A percentile compares a stretch with the other conserved stretches of the same genome.
These are phyloP conservation scores for Drosophila austrosaltans DNA, from an alignment of 2,888 invertebrate species.

Conservation along the genomic window DNA sequence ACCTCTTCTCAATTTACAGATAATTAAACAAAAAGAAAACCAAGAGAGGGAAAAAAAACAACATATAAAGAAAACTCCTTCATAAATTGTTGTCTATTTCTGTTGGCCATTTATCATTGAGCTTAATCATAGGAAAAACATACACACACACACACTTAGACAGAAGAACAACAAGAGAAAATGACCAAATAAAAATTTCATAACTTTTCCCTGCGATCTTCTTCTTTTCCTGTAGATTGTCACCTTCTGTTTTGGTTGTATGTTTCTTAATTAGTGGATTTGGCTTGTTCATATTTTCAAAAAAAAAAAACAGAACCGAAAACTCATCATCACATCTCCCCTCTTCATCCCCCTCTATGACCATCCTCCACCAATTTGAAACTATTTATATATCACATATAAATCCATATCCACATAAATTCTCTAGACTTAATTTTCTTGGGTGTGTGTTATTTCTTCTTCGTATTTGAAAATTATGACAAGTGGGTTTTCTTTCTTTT, in stretches of 20 bases:
- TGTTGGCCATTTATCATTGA: constrained; percentile 48
- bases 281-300: constrained; percentile 53
- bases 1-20: constrained; percentile 56
- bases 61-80: constrained; percentile 6
- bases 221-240: constrained; percentile 53
- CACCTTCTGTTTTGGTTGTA: constrained; percentile 53
- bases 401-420: constrained; percentile 71
- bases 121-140: constrained; percentile 44
- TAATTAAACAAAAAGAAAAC: constrained; percentile 43
- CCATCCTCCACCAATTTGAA: constrained; percentile 8
- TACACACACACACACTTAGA: constrained; percentile 15
- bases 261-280: constrained; percentile 76
- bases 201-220: constrained; percentile 40
- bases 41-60: constrained; percentile 6
- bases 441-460: constrained; percentile 27
- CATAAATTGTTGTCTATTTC: constrained; percentile 30
- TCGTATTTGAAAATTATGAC: constrained; percentile 67
- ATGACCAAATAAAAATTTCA: constrained; percentile 55
- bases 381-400: constrained; percentile 63
- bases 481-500: constrained; percentile 54
- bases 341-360: background rate
- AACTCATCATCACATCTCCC: constrained; percentile 8
- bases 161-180: constrained; percentile 53
- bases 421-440: constrained; percentile 58
- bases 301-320: constrained; percentile 9